A percentile compares a stretch with the other conserved stretches of the same genome.
Evolutionary conservation across 1,140 invertebrate species (phyloP).

Genomic region (Thaumatotibia leucotreta): DNA sequence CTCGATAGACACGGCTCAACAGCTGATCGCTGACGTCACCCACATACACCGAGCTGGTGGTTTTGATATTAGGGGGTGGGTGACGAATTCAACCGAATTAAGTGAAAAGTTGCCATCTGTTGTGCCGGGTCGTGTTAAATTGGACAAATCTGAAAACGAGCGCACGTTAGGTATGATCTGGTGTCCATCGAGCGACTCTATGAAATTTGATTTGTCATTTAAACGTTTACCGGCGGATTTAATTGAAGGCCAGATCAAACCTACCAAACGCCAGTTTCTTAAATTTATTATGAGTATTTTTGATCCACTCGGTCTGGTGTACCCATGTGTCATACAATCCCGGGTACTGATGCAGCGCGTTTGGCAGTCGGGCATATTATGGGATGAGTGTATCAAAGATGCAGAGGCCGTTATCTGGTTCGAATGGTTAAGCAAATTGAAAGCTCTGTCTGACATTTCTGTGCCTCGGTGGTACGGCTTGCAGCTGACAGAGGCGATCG

Average conservation of each 20-base stretch:
- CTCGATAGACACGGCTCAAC: conserved; percentile 18
- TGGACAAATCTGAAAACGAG: not conserved
- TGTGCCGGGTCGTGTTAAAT: not conserved
- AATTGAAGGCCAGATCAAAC: not conserved
- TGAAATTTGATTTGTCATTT: conserved; percentile 10
- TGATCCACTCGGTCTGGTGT: conserved; percentile 39
- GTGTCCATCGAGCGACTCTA: not conserved
- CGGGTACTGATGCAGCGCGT: conserved; percentile 47
- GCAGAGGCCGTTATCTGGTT: not conserved
- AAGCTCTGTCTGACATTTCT: not conserved
- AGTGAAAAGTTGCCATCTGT: not conserved
- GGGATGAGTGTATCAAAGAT: conserved; percentile 33
- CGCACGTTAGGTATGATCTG: not conserved
- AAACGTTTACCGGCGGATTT: not conserved
- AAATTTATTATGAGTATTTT: conserved; percentile 32
- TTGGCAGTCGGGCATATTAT: conserved; percentile 35
- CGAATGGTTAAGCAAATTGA: conserved; percentile 2
- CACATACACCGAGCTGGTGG: conserved; percentile 23
- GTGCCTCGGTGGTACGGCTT: conserved; percentile 6
- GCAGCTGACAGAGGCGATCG: conserved; percentile 28
- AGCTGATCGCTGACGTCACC: conserved; percentile 20
- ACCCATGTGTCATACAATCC: conserved; percentile 16
- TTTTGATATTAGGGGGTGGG: conserved; percentile 26
- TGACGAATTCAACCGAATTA: conserved; percentile 10
- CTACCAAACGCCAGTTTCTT: conserved; percentile 25